Base-by-base conservation (phyloP, 2,888 invertebrate genomes). In the Scrobipalpa atriplicella region DNA sequence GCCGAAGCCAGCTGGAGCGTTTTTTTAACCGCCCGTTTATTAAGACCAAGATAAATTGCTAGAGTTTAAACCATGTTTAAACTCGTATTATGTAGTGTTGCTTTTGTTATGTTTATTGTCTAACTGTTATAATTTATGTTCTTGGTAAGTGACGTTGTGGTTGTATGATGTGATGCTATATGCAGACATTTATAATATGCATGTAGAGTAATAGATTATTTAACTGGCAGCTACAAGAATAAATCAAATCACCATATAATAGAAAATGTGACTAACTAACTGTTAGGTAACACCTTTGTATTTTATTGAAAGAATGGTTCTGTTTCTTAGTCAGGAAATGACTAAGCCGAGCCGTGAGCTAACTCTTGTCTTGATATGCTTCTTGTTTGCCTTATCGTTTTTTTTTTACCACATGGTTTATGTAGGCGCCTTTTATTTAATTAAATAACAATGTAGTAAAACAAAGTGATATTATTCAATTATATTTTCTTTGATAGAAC, bases 1-100 rank as follows among this genome's bases (percentile, higher is more conserved):
- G 73, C 70, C 70, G 62, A 54, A 52, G 69, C 67, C 72, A 72
- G 72, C 68, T 69, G 70, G 65, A 36, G n/a, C 19, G 10, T 41
- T 60, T 58, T n/a, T 56, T 58, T 38, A 38, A 58, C 29, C 36
- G 58, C 58, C 58, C 5, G 38, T 36, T 16, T 38, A 58, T 38
- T 58, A 38, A 36, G 0, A 1, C 1, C 16, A 16, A 38, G 58
- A 58, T 58, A 58, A 58, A 58, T 36, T 58, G 38, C 16, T 19
- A 54, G 58, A 11, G 8, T 21, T 19, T 16, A 18, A n/a, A 6
- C n/a, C 13, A 29, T 18, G 2, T 29, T 10, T 56, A 56, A 21
- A 56, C 19, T 29, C 29, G 29, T 29, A 29, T 29, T 29, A 29
- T 29, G 29, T 29, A 29, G 29, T 29, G 29, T 29, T 29, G 52